Percentiles rank a stretch among this genome's conserved stretches.
These are phyloP conservation scores for Pterois miles DNA, from an alignment of 2,797 vertebrate species.

Conservation along the genomic window DNA sequence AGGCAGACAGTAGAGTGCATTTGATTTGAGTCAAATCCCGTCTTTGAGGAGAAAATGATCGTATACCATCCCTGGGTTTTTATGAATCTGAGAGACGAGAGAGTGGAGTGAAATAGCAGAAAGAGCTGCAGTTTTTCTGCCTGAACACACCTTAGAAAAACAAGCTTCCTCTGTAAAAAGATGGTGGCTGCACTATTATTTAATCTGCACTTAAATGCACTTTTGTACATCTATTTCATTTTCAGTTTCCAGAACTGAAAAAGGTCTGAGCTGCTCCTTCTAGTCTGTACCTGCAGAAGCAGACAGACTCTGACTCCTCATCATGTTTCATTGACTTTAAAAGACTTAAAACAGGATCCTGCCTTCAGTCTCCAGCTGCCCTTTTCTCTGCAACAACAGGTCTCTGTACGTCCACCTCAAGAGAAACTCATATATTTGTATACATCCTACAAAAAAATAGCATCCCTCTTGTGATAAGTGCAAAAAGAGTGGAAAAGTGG, in stretches of 20 bases:
- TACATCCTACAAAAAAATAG: conserved; percentile 30
- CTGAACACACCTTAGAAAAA: neutral
- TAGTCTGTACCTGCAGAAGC: neutral
- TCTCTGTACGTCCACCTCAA: neutral
- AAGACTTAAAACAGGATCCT: neutral
- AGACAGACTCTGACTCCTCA: neutral
- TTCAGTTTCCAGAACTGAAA: neutral
- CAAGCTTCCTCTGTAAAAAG: neutral
- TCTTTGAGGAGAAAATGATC: neutral
- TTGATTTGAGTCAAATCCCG: neutral
- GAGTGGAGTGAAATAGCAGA: too few relatives aligned
- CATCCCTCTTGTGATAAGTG: neutral
- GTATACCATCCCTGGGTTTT: neutral
- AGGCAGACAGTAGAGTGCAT: neutral
- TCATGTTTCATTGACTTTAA: neutral
- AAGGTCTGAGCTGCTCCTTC: neutral
- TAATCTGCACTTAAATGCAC: neutral
- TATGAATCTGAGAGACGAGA: neutral
- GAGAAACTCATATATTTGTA: neutral
- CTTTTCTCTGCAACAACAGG: neutral
- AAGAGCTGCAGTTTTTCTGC: neutral
- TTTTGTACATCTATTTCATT: neutral
- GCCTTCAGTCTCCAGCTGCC: conserved; percentile 25
- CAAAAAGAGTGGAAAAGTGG: neutral
- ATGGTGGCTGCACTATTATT: conserved; percentile 10